phyloP scores from a whole-genome alignment of 2,113 vertebrate genomes.

The Xiphophorus couchianus region DNA sequence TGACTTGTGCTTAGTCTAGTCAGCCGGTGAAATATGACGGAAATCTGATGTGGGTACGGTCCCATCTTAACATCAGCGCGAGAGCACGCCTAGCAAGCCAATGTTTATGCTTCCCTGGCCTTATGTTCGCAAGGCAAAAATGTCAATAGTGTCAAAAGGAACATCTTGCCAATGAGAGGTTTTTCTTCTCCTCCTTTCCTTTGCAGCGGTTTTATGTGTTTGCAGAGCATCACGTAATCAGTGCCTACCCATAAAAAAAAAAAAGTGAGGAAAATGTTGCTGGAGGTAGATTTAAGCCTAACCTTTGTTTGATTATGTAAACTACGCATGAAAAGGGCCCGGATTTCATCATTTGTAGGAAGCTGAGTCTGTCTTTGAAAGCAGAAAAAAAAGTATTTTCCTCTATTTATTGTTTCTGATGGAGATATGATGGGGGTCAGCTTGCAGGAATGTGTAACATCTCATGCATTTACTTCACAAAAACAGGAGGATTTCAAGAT shows the following conservation, averaged over 20 bases:
- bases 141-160: slow-evolving; percentile 77
- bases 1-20: slow-evolving; percentile 86
- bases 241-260: slow-evolving; percentile 4
- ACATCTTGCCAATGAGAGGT: slow-evolving; percentile 54
- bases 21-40: slow-evolving; percentile 82
- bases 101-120: slow-evolving; percentile 78
- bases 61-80: slow-evolving; percentile 81
- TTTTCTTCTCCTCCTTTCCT: slow-evolving; percentile 36
- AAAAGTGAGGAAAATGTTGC: not conserved
- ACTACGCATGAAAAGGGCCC: not conserved
- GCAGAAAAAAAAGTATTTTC: not conserved
- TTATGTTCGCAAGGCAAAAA: slow-evolving; percentile 76
- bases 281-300: not conserved
- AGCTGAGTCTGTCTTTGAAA: not conserved
- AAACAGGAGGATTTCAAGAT: not conserved
- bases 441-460: not conserved
- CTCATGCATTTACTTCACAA: not conserved
- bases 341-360: not conserved
- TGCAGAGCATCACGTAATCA: slow-evolving; percentile 5
- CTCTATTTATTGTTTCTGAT: not conserved
- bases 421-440: too few relatives aligned
- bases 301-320: slow-evolving; percentile 6
- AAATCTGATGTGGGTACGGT: slow-evolving; percentile 81
- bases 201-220: not conserved
- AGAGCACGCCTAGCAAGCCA: slow-evolving; percentile 75